Evolutionary conservation across 2,888 invertebrate genomes (phyloP).

Genomic region (Autographa pulchrina): DNA sequence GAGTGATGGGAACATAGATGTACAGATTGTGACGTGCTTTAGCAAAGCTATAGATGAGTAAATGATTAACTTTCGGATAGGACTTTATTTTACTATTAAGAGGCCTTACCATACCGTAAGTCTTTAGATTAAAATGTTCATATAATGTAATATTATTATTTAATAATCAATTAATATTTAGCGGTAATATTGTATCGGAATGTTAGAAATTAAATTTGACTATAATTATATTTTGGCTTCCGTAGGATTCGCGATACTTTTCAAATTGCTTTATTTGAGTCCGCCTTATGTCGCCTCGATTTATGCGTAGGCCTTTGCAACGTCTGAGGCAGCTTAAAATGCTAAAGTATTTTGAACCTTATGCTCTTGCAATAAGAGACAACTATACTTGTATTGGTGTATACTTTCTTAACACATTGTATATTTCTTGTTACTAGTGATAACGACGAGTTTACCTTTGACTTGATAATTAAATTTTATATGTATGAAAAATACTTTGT

Average conservation of each 20-base stretch:
- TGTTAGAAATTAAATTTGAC: conserved; percentile 66
- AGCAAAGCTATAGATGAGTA: conserved; percentile 19
- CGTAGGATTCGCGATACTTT: conserved; percentile 60
- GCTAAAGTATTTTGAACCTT: conserved; percentile 56
- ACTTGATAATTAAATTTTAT: conserved; percentile 86
- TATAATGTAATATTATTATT: conserved; percentile 77
- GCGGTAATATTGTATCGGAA: conserved; percentile 67
- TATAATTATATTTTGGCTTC: conserved; percentile 74
- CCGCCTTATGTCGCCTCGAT: conserved; percentile 21
- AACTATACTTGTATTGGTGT: conserved; percentile 65
- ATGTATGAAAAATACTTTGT: conserved; percentile 65
- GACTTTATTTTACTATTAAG: conserved; percentile 54
- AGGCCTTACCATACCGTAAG: conserved; percentile 79
- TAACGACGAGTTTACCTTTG: conserved; percentile 77
- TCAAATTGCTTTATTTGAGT: conserved; percentile 33
- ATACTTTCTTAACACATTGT: conserved; percentile 74
- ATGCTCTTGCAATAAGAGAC: conserved; percentile 59
- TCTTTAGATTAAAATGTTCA: conserved; percentile 66
- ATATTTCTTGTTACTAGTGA: conserved; percentile 85
- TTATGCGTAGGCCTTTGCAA: conserved; percentile 5
- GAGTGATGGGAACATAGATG: conserved; percentile 33
- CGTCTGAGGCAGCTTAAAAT: conserved; percentile 20
- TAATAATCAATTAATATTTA: conserved; percentile 75
- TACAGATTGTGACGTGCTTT: conserved; percentile 41
- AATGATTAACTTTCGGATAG: conserved; percentile 18